phyloP scores from a whole-genome alignment of 2,797 vertebrate genomes.

The Salmo trutta region DNA sequence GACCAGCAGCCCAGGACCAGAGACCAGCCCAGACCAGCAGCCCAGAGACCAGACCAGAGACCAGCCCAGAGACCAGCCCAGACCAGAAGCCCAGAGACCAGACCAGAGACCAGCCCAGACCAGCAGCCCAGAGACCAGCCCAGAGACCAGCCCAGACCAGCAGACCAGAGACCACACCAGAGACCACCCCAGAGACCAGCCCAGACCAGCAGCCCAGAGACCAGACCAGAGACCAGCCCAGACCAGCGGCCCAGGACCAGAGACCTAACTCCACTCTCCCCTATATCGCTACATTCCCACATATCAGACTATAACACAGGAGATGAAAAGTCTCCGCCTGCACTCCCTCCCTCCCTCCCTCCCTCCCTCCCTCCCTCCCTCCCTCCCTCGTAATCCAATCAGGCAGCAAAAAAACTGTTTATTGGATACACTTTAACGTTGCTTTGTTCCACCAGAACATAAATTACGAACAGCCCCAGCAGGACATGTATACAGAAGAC shows the following conservation, averaged over 20 bases:
- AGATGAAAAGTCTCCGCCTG: slow-evolving; percentile 63
- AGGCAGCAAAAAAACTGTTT: slow-evolving; percentile 15
- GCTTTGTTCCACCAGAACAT: slow-evolving; percentile 18
- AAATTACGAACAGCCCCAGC: background rate
- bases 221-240: too few species aligned
- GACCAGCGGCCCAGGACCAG: slow-evolving; percentile 6
- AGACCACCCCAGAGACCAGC: too few species aligned
- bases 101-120: slow-evolving; percentile 26
- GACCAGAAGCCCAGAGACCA: background rate
- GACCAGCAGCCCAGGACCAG: too few species aligned
- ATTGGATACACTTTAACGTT: slow-evolving; percentile 26
- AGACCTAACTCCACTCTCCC: slow-evolving; percentile 48
- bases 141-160: too few species aligned
- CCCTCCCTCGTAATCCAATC: slow-evolving; percentile 34
- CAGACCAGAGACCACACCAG: background rate
- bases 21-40: slow-evolving; percentile 22
- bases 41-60: background rate
- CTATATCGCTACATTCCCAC: slow-evolving; percentile 50
- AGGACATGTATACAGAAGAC: background rate
- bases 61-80: too few species aligned
- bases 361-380: slow-evolving; percentile 19
- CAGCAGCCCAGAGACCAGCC: too few species aligned
- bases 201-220: too few species aligned
- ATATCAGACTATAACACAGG: slow-evolving; percentile 48
- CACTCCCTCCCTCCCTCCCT: slow-evolving; percentile 5